These are phyloP conservation scores for Ochotona curzoniae DNA, from an alignment of 2,113 vertebrate genomes.

Conservation along the genomic window DNA sequence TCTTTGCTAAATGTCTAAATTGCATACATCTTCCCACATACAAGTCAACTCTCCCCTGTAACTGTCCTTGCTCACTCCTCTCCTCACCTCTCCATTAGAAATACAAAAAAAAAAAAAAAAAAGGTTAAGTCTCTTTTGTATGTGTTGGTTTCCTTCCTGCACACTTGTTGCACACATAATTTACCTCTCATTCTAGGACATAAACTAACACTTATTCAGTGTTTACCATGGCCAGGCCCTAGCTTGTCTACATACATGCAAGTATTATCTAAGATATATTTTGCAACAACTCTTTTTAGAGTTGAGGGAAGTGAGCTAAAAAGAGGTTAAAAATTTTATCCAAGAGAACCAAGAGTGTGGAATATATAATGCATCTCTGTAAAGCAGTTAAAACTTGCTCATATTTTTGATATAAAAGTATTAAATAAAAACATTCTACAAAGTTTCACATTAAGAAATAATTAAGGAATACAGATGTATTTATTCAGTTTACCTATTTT, in stretches of 20 bases:
- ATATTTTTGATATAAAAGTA: neutral
- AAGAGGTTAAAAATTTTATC: neutral
- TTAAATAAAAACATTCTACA: neutral
- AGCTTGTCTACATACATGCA: neutral
- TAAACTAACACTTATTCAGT: neutral
- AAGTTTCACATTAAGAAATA: conserved; percentile 23
- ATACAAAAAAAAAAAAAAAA: neutral
- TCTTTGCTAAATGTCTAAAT: neutral
- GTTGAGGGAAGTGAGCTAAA: neutral
- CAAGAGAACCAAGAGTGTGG: neutral
- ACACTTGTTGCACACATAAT: neutral
- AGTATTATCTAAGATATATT: neutral
- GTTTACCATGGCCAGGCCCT: neutral
- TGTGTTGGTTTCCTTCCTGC: neutral
- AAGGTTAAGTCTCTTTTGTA: neutral
- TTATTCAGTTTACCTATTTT: neutral
- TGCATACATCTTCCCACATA: neutral
- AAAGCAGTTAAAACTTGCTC: neutral
- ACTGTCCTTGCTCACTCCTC: neutral
- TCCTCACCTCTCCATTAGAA: neutral
- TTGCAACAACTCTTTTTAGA: neutral
- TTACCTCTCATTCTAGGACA: neutral
- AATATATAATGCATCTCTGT: neutral
- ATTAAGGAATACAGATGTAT: neutral
- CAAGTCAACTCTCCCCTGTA: neutral